phyloP scores from a whole-genome alignment of 2,888 invertebrate species.

The Amphimallon solstitiale region DNA sequence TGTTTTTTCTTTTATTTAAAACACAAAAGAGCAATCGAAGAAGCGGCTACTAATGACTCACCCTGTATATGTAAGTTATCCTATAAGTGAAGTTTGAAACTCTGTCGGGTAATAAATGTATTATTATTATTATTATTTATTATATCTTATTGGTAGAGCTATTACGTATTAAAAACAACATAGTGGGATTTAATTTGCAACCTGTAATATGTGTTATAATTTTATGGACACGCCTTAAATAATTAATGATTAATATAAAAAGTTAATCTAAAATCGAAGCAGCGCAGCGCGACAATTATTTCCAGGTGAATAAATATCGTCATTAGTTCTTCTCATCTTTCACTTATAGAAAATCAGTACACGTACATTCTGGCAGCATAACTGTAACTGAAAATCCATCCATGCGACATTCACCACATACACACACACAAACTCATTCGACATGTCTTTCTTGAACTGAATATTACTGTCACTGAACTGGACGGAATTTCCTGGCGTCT shows the following conservation, averaged over 20 bases:
- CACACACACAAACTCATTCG: constrained; percentile 2
- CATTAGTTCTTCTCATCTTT: not conserved
- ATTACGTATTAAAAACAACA: too few species aligned
- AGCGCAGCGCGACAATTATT: constrained; percentile 5
- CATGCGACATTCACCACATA: too few species aligned
- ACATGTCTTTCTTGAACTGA: constrained; percentile 21
- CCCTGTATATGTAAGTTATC: too few species aligned
- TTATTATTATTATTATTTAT: too few species aligned
- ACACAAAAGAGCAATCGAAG: too few species aligned
- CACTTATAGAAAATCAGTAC: constrained; percentile 7
- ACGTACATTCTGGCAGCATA: not conserved
- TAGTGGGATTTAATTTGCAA: too few species aligned
- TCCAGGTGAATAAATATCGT: constrained; percentile 14
- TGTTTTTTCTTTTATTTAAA: too few species aligned
- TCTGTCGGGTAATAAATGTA: too few species aligned
- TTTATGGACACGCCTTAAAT: not conserved
- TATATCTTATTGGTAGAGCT: too few species aligned
- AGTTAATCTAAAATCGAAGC: not conserved
- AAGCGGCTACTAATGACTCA: too few species aligned
- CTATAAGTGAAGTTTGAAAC: too few species aligned
- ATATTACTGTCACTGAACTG: constrained; percentile 30
- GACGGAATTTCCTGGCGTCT: constrained; percentile 28
- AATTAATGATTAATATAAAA: not conserved
- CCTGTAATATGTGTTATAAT: too few species aligned
- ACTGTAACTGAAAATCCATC: constrained; percentile 4